Evolutionary conservation across 2,797 vertebrate species (phyloP), one percentile per base, ranked within the genome.

Genomic region (Philypnodon macrostomus): DNA sequence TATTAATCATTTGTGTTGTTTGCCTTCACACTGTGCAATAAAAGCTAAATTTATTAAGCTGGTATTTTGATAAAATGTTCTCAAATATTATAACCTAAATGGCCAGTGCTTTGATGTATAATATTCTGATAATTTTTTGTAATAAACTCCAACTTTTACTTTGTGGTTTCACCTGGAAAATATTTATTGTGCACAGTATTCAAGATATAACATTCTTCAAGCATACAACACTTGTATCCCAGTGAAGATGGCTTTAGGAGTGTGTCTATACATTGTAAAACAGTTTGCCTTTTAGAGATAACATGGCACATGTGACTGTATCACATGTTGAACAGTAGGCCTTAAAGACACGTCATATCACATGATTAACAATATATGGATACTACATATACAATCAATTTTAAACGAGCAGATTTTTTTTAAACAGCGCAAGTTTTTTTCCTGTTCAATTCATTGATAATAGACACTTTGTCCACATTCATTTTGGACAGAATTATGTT

Each of bases 1-100:
- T 45, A 21, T 13, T 12, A 3, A 14, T 31, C 2, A 37, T 15
- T 24, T 21, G 7, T 15, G 2, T 33, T 23, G 11, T 63, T 47
- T 70, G 48, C 57, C 54, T 54, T 50, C 11, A 45, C 1, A 33
- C 5, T 42, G n/a, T 44, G 4, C 45, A 32, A 29, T 48, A 7
- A 13, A 4, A 17, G n/a, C n/a, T n/a, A 21, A 27, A 16, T 27
- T 18, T n/a, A 14, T 8, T 9, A 37, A 18, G 31, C n/a, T 30
- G 17, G 11, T 15, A 15, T 35, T 11, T 26, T 32, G n/a, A 46
- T 49, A 13, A 6, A 16, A 3, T 32, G 26, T 47, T 55, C 5
- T 30, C 1, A 21, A 14, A 16, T 23, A 14, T 11, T 52, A 13
- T 16, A 35, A 1, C 13, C 53, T 15, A 17, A 14, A 48, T 18